Evolutionary conservation across 2,113 vertebrate species (phyloP).

Genomic region (Tylochromis polylepis): DNA sequence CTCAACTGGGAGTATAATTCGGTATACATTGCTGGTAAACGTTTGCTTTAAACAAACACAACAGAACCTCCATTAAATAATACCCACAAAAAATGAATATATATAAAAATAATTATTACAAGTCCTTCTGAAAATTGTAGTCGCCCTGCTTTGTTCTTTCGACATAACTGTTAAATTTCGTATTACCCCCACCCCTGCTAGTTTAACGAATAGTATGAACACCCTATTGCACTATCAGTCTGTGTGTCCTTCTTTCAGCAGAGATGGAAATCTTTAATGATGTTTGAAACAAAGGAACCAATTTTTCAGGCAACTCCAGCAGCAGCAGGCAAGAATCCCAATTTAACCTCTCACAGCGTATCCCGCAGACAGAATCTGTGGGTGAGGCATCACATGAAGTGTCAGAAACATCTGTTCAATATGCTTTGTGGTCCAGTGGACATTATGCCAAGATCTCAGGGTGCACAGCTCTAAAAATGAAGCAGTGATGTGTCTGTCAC

Average conservation of each 20-base stretch:
- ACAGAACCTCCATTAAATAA: background rate
- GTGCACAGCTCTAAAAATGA: slow-evolving; percentile 31
- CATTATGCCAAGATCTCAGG: slow-evolving; percentile 26
- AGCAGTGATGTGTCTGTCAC: slow-evolving; percentile 56
- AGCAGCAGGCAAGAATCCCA: slow-evolving; percentile 3
- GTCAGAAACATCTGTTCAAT: slow-evolving; percentile 63
- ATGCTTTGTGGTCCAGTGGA: slow-evolving; percentile 50
- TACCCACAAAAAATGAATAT: background rate
- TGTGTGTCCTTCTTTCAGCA: background rate
- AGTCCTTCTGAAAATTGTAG: background rate
- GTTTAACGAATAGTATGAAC: background rate
- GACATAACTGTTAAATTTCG: background rate
- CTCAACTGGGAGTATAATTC: background rate
- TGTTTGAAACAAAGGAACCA: background rate
- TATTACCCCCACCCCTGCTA: background rate
- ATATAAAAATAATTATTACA: background rate
- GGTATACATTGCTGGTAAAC: background rate
- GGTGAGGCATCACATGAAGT: slow-evolving; percentile 21
- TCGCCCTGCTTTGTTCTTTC: background rate
- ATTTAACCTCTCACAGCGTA: slow-evolving; percentile 16
- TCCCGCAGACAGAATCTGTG: slow-evolving; percentile 8
- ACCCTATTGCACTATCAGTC: background rate
- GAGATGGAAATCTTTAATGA: background rate
- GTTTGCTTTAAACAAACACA: background rate
- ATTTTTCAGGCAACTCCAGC: slow-evolving; percentile 9